Evolutionary conservation across 1,140 invertebrate species (phyloP).

Genomic region (Heterodera schachtii): DNA sequence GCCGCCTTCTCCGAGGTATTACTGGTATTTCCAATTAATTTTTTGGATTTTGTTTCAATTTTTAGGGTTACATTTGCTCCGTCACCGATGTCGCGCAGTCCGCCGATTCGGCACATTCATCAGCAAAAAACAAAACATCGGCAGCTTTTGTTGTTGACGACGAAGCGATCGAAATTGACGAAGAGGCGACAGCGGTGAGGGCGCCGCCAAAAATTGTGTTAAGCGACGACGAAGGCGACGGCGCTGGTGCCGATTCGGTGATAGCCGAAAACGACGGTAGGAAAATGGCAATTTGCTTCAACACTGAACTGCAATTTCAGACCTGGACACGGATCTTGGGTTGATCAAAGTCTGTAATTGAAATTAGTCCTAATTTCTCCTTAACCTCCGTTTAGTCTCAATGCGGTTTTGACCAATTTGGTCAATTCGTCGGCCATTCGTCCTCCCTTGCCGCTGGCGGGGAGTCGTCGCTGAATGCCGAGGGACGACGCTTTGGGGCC

Average conservation of each 20-base stretch:
- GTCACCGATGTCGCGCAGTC: background rate
- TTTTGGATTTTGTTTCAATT: background rate
- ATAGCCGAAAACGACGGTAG: constrained; percentile 1
- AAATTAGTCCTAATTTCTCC: background rate
- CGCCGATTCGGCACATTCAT: background rate
- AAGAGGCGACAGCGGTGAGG: background rate
- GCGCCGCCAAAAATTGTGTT: too few species aligned
- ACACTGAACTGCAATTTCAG: background rate
- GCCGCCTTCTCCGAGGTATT: constrained; percentile 15
- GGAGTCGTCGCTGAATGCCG: background rate
- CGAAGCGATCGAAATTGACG: background rate
- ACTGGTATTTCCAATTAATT: background rate
- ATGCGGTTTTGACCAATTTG: constrained; percentile 30
- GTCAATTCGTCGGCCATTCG: constrained; percentile 8
- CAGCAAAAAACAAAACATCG: background rate
- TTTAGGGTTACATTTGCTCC: constrained; percentile 22
- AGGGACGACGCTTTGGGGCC: background rate
- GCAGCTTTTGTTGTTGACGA: background rate
- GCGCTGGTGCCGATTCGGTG: constrained; percentile 1
- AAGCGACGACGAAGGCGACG: too few species aligned
- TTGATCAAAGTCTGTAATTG: constrained; percentile 10
- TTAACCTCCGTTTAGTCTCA: constrained; percentile 5
- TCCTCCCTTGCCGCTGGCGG: background rate
- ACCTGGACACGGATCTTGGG: constrained; percentile 14
- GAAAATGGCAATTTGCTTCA: background rate